Conservation (phyloP, 1,140 invertebrate genomes). For the Plutomurus gul region DNA sequence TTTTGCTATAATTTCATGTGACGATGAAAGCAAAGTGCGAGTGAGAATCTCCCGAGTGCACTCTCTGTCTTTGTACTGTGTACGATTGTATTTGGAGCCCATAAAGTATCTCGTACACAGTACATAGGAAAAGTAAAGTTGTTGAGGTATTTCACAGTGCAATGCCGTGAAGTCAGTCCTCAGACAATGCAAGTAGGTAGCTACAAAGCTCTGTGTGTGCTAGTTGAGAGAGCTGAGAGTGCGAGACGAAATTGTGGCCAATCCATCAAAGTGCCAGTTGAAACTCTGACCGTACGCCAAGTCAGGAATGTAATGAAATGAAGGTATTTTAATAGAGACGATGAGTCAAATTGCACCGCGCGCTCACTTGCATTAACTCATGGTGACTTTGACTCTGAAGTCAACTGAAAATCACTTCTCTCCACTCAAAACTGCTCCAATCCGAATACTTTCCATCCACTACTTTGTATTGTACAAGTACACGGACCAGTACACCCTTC, state of each 20-base stretch:
- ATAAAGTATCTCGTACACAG: too few species aligned
- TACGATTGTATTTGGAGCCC: too few species aligned
- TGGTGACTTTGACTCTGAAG: neutral
- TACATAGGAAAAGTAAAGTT: neutral
- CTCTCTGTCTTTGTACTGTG: neutral
- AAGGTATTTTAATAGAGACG: neutral
- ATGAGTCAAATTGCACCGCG: neutral
- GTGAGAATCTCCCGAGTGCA: too few species aligned
- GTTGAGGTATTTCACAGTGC: neutral
- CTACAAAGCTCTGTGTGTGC: too few species aligned
- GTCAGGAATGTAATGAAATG: neutral
- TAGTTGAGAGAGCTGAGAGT: neutral
- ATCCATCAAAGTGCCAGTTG: neutral
- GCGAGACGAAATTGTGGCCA: neutral
- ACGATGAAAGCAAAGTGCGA: too few species aligned
- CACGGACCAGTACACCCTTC: too few species aligned
- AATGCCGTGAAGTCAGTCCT: neutral
- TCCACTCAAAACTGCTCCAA: neutral
- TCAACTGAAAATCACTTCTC: neutral
- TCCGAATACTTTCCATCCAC: neutral
- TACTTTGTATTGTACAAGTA: too few species aligned
- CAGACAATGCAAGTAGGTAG: neutral
- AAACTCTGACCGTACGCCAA: neutral
- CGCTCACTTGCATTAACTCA: neutral
- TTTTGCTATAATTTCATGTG: neutral